Evolutionary conservation across 2,888 invertebrate genomes (phyloP), one percentile per base, ranked within the genome.

Genomic region (Eupsilia transversa): DNA sequence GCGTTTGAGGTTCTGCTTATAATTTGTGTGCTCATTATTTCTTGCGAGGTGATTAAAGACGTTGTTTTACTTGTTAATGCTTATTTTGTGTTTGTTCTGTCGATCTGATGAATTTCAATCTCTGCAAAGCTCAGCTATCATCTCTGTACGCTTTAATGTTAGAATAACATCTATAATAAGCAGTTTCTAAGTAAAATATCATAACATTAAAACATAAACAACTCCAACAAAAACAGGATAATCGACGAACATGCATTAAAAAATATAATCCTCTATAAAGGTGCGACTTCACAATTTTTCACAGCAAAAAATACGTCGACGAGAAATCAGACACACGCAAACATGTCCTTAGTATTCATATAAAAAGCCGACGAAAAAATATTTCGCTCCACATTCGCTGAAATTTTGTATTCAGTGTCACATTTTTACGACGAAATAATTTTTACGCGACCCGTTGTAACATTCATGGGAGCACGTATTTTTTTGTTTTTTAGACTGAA

Each of bases 341-440:
- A 82, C 61, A 80, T 61, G 33, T 72, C 61, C 63, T 76, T 76
- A 75, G 66, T 67, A 35, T 67, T 68, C 76, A 56, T 73, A 74
- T 67, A 84, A 84, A 75, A 74, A 72, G 49, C 66, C 33, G 38
- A 61, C 56, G 70, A 63, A 82, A 82, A 84, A 74, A 84, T 77
- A 77, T 83, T 76, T 72, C 56, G 71, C 71, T 49, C 46, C 27
- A 66, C 64, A 77, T 68, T 77, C 74, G 81, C 35, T 63, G 52
- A 80, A 81, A 69, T 61, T 81, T 83, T 83, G 82, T 83, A 46
- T 70, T 67, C 66, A 43, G 78, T 68, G 74, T 84, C 83, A 81
- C 67, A 80, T 83, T 84, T 83, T 76, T 64, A 77, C 74, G 74
- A 74, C 35, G 59, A 83, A 74, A 81, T 83, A 80, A 80, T 82